Evolutionary conservation across 2,888 invertebrate species (phyloP).

Genomic region (Rhingia campestris): DNA sequence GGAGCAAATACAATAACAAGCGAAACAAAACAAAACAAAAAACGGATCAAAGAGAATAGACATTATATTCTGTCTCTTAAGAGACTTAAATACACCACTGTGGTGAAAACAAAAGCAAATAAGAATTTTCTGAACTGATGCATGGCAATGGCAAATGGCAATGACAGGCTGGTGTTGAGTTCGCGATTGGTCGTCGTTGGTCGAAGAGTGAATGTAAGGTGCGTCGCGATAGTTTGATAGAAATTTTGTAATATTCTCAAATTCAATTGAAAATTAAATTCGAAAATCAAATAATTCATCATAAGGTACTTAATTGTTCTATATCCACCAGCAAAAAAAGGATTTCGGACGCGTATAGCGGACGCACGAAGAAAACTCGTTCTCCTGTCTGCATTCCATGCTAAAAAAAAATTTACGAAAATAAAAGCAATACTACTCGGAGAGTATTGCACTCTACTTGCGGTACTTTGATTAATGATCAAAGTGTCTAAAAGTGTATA

Average conservation of each 20-base stretch:
- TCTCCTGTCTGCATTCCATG: conserved; percentile 61
- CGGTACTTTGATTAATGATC: conserved; percentile 60
- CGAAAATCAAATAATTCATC: conserved; percentile 1
- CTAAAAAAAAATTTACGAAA: conserved; percentile 42
- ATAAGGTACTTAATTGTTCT: not conserved
- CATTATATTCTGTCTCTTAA: not conserved
- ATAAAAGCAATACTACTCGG: conserved; percentile 13
- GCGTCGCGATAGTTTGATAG: conserved; percentile 25
- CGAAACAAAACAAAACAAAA: conserved; percentile 31
- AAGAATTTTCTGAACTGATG: conserved; percentile 2
- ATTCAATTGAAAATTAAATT: not conserved
- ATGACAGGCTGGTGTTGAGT: conserved; percentile 46
- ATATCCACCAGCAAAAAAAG: not conserved
- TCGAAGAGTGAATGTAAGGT: conserved; percentile 15
- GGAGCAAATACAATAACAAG: conserved; percentile 50
- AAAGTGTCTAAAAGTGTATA: conserved; percentile 9
- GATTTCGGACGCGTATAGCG: not conserved
- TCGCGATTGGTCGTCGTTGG: conserved; percentile 57
- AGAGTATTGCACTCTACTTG: conserved; percentile 66
- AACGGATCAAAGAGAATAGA: conserved; percentile 10
- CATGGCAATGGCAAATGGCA: conserved; percentile 25
- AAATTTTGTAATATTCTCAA: not conserved
- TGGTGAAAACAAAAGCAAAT: conserved; percentile 39
- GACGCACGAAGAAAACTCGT: conserved; percentile 38
- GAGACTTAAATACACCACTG: conserved; percentile 2